Conservation (phyloP, 1,140 invertebrate species). For the Drosophila funebris region DNA sequence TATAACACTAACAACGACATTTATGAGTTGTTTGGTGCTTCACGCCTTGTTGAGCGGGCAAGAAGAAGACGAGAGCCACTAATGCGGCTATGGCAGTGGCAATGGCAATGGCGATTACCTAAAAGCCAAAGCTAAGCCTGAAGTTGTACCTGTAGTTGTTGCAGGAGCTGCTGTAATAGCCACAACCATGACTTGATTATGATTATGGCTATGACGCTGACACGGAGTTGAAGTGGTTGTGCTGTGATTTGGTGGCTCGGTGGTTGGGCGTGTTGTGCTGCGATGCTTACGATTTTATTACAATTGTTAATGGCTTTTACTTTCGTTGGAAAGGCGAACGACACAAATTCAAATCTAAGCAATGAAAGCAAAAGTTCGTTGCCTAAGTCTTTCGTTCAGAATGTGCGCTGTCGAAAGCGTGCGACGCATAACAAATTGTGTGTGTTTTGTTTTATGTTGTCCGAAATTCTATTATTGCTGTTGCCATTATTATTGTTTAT, state of each 20-base stretch:
- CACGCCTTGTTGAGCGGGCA: constrained; percentile 76
- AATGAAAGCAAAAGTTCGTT: constrained; percentile 53
- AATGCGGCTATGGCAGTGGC: constrained; percentile 16
- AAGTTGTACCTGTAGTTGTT: constrained; percentile 21
- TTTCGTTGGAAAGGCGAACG: constrained; percentile 49
- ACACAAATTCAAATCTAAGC: constrained; percentile 51
- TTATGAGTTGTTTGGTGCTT: constrained; percentile 57
- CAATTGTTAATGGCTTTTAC: constrained; percentile 76
- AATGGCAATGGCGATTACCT: constrained; percentile 61
- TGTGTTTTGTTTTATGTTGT: constrained; percentile 21
- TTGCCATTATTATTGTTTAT: constrained; percentile 24
- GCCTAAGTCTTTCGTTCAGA: constrained; percentile 55
- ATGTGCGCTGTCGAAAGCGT: constrained; percentile 41
- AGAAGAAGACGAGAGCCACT: constrained; percentile 38
- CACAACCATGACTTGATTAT: constrained; percentile 42
- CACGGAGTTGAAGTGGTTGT: constrained; percentile 7
- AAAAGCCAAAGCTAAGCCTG: constrained; percentile 48
- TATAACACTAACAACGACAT: constrained; percentile 44
- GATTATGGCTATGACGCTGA: constrained; percentile 40
- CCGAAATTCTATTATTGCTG: constrained; percentile 17
- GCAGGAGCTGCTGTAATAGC: constrained; percentile 59
- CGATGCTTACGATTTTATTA: constrained; percentile 37
- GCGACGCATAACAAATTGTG: constrained; percentile 48
- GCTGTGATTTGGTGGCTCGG: constrained; percentile 4
- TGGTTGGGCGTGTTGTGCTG: constrained; percentile 11